Percentiles rank a stretch among this genome's conserved stretches.
phyloP scores from a whole-genome alignment of 1,140 invertebrate genomes.

The Drosophila jambulina region DNA sequence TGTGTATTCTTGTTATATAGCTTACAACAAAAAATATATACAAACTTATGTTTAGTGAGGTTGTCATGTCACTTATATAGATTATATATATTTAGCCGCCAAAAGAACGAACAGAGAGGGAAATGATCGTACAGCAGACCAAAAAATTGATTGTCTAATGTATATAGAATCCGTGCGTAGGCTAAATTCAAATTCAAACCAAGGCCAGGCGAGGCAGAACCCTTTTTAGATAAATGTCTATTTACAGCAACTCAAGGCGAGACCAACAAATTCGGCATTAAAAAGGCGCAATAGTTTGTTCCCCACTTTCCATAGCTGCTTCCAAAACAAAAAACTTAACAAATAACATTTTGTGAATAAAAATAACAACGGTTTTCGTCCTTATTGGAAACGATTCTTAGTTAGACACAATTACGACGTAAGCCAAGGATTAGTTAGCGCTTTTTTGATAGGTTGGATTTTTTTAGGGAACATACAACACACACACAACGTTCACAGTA shows the following conservation, averaged over 20 bases:
- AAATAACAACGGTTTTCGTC: conserved; percentile 74
- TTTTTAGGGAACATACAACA: conserved; percentile 34
- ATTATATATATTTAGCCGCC: conserved; percentile 53
- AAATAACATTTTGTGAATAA: conserved; percentile 40
- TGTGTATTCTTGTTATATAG: conserved; percentile 81
- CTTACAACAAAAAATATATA: conserved; percentile 59
- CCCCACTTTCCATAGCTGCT: conserved; percentile 35
- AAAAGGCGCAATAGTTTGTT: conserved; percentile 22
- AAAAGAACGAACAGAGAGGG: not conserved
- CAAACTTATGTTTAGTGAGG: conserved; percentile 79
- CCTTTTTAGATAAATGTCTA: conserved; percentile 69
- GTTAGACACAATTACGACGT: conserved; percentile 69
- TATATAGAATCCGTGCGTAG: conserved; percentile 52
- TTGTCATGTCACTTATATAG: conserved; percentile 75
- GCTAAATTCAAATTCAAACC: conserved; percentile 21
- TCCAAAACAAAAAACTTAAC: conserved; percentile 10
- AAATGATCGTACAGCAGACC: conserved; percentile 66
- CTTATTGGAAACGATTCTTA: conserved; percentile 75
- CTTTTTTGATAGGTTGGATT: conserved; percentile 70
- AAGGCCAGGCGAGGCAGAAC: conserved; percentile 29
- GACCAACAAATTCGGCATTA: conserved; percentile 55
- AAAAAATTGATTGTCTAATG: conserved; percentile 66
- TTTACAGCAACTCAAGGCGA: conserved; percentile 49
- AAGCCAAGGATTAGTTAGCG: conserved; percentile 63
- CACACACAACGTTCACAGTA: conserved; percentile 45